Conservation (phyloP, 1,140 invertebrate species). For the Apis cerana region DNA sequence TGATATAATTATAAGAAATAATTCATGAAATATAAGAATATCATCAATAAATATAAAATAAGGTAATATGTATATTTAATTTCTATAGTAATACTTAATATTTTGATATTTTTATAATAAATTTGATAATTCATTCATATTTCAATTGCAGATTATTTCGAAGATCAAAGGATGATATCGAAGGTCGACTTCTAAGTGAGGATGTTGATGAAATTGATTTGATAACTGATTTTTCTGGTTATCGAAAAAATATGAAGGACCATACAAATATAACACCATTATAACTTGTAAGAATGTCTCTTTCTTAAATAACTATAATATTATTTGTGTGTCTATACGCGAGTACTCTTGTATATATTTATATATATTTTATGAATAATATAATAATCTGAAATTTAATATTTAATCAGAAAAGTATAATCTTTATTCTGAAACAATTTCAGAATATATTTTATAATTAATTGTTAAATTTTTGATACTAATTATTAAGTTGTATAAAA, state of each 20-base stretch:
- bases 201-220: slow-evolving; percentile 72
- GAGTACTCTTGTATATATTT: no score
- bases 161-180: slow-evolving; percentile 72
- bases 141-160: slow-evolving; percentile 72
- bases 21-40: not conserved
- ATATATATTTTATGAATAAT: not conserved
- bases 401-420: not conserved
- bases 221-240: slow-evolving; percentile 70
- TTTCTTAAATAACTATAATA: not conserved
- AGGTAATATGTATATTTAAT: slow-evolving; percentile 24
- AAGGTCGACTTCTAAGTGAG: slow-evolving; percentile 70
- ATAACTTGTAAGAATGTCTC: slow-evolving; percentile 34
- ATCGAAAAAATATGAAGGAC: slow-evolving; percentile 66
- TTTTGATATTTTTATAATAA: not conserved
- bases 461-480: not conserved
- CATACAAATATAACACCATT: slow-evolving; percentile 66
- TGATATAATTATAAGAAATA: not conserved
- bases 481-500: not conserved
- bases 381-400: not conserved
- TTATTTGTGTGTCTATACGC: not conserved
- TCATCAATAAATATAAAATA: not conserved
- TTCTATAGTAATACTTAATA: not conserved
- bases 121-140: slow-evolving; percentile 16
- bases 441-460: not conserved
- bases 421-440: not conserved